Conservation (phyloP, 2,797 vertebrate species). For the Lepus oiostolus region DNA sequence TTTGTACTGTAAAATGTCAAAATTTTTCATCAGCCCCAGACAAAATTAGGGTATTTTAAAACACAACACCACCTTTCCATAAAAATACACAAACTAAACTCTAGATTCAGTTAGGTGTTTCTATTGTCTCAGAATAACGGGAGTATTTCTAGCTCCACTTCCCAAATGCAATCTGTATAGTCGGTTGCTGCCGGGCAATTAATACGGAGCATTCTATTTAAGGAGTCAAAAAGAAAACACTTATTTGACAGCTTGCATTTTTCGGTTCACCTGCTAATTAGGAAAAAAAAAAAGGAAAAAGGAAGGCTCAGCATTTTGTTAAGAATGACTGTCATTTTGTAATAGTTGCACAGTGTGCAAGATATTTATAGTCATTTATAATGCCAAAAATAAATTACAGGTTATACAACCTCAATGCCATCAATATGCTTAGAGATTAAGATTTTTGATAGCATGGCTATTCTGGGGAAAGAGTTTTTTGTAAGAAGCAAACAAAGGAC, state of each 20-base stretch:
- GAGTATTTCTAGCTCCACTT: not conserved
- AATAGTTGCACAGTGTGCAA: not conserved
- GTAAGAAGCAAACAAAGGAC: not conserved
- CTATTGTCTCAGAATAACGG: not conserved
- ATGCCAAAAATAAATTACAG: slow-evolving; percentile 29
- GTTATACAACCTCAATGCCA: not conserved
- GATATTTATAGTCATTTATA: not conserved
- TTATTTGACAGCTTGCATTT: slow-evolving; percentile 52
- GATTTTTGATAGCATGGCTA: not conserved
- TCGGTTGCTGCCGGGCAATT: not conserved
- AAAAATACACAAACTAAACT: not conserved
- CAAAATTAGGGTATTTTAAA: slow-evolving; percentile 32
- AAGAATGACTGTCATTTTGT: not conserved
- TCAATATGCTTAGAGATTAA: not conserved
- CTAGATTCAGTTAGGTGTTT: not conserved
- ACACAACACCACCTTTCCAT: not conserved
- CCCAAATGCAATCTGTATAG: not conserved
- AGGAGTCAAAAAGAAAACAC: not conserved
- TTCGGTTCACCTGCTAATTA: slow-evolving; percentile 27
- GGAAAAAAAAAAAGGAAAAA: not conserved
- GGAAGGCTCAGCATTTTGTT: not conserved
- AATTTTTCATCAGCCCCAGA: not conserved
- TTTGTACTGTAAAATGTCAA: not conserved
- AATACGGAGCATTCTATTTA: slow-evolving; percentile 33
- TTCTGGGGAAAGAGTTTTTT: not conserved